A percentile compares a stretch with the other conserved stretches of the same genome.
Conservation (phyloP, 37 sponge, comb jelly and placozoan genomes). For the Eunapius fragilis region DNA sequence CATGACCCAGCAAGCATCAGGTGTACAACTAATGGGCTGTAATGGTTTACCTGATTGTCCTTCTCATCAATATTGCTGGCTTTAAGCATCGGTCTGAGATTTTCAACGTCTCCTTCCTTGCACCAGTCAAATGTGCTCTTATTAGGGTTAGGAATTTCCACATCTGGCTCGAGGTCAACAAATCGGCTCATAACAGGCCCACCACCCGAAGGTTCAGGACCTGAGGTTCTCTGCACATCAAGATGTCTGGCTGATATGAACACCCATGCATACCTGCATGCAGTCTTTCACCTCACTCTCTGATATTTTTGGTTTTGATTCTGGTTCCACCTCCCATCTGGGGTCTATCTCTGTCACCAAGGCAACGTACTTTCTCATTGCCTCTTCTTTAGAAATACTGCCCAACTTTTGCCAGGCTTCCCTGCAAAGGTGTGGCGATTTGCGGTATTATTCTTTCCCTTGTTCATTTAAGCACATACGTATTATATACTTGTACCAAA, state of each 20-base stretch:
- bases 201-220: not conserved
- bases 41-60: slow-evolving; percentile 59
- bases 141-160: slow-evolving; percentile 42
- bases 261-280: not conserved
- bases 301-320: slow-evolving; percentile 32
- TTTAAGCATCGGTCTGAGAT: slow-evolving; percentile 21
- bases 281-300: not conserved
- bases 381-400: slow-evolving; percentile 5
- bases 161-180: slow-evolving; percentile 24
- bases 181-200: slow-evolving; percentile 68
- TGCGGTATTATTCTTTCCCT: not conserved
- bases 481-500: not conserved
- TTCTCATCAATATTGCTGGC: slow-evolving; percentile 24
- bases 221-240: not conserved
- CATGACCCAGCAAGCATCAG: not conserved
- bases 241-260: not conserved
- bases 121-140: slow-evolving; percentile 90
- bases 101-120: slow-evolving; percentile 70
- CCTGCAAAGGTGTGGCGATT: slow-evolving; percentile 43
- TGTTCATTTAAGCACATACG: not conserved
- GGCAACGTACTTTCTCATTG: slow-evolving; percentile 31
- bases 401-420: slow-evolving; percentile 80
- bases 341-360: slow-evolving; percentile 44
- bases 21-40: not conserved
- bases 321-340: slow-evolving; percentile 38